phyloP scores from a whole-genome alignment of 2,797 vertebrate species.

The Decapterus maruadsi region DNA sequence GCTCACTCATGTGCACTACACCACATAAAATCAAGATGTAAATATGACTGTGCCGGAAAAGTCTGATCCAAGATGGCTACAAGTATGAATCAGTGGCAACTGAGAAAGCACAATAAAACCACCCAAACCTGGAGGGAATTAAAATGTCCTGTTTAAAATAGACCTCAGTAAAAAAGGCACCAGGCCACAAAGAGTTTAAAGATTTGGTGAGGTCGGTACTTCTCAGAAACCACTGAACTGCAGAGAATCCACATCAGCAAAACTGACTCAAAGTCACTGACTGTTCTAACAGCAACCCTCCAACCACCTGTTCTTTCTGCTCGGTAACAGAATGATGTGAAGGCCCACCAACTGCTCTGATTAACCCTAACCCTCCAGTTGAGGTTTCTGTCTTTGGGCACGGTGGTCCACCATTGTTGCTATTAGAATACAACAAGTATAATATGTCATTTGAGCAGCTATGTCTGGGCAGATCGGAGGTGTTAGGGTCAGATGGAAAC shows the following conservation, averaged over 20 bases:
- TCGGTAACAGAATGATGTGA: background rate
- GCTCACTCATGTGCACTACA: background rate
- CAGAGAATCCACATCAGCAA: constrained; percentile 11
- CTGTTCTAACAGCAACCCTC: background rate
- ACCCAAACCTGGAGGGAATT: constrained; percentile 34
- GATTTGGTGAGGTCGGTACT: background rate
- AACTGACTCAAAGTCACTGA: background rate
- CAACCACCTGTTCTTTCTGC: constrained; percentile 18
- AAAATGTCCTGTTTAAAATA: constrained; percentile 22
- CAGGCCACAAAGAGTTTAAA: background rate
- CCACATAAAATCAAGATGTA: constrained; percentile 6
- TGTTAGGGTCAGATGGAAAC: no score
- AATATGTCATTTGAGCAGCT: no score
- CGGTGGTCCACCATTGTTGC: no score
- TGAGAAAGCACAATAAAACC: constrained; percentile 24
- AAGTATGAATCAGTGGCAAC: constrained; percentile 19
- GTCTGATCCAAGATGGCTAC: background rate
- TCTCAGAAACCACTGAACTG: background rate
- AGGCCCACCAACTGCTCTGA: background rate
- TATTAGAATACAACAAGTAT: no score
- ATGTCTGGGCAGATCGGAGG: no score
- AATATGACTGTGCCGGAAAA: constrained; percentile 6
- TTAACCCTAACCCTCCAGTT: no score
- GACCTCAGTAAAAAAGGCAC: constrained; percentile 38
- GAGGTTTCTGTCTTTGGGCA: no score